A percentile compares a stretch with the other conserved stretches of the same genome.
Conservation (phyloP, 2,888 invertebrate species). For the Lepidonotus clava region DNA sequence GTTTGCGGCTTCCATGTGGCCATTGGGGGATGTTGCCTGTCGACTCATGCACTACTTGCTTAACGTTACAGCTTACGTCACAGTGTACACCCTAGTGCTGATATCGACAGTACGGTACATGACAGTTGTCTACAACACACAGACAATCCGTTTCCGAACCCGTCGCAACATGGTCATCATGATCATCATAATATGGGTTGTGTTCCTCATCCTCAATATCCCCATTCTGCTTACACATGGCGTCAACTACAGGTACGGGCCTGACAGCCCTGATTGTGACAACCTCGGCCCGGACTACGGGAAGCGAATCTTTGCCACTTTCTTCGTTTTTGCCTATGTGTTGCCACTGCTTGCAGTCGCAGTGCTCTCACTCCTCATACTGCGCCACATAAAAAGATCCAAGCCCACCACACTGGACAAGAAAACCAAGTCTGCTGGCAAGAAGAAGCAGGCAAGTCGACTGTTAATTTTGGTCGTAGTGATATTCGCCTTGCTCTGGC, state of each 20-base stretch:
- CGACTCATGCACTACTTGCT: constrained; percentile 93
- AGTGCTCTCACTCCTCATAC: constrained; percentile 63
- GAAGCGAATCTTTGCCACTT: constrained; percentile 60
- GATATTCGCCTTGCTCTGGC: constrained; percentile 67
- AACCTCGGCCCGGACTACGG: constrained; percentile 54
- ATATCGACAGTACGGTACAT: constrained; percentile 93
- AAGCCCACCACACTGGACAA: constrained; percentile 55
- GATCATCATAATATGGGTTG: constrained; percentile 88
- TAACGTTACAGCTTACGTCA: constrained; percentile 93
- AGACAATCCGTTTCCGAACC: constrained; percentile 90
- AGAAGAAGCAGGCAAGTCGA: constrained; percentile 63
- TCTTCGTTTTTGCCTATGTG: constrained; percentile 66
- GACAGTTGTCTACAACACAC: constrained; percentile 93
- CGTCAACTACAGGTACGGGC: constrained; percentile 16
- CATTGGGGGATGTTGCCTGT: constrained; percentile 93
- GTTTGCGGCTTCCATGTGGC: constrained; percentile 86
- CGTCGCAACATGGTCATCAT: constrained; percentile 89
- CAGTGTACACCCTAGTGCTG: constrained; percentile 92
- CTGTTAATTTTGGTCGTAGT: constrained; percentile 66
- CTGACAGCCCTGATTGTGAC: constrained; percentile 60
- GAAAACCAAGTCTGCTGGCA: constrained; percentile 56
- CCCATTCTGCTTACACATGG: constrained; percentile 66
- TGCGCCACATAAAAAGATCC: constrained; percentile 62
- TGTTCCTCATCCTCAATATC: constrained; percentile 82
- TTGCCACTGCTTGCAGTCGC: constrained; percentile 64